Percentiles rank a stretch among this genome's conserved stretches.
Conservation (phyloP, 2,113 vertebrate genomes). For the Reinhardtius hippoglossoides region DNA sequence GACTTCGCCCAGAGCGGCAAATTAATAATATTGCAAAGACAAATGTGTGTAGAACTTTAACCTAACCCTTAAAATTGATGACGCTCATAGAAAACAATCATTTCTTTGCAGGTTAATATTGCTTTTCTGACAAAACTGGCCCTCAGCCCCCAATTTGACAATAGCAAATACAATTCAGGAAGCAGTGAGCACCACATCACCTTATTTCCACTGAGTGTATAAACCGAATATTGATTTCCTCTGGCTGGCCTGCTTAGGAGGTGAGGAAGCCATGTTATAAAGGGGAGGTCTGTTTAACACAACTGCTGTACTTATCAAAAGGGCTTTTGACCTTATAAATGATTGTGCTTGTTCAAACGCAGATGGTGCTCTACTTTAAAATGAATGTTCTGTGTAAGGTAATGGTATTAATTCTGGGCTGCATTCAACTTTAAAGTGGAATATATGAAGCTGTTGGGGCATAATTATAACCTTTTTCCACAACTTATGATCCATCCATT, state of each 20-base stretch:
- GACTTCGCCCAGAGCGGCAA: slow-evolving; percentile 65
- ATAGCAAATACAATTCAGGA: slow-evolving; percentile 53
- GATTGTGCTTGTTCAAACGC: slow-evolving; percentile 17
- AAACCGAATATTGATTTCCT: slow-evolving; percentile 64
- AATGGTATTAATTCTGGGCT: not conserved
- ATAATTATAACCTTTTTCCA: slow-evolving; percentile 25
- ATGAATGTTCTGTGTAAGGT: not conserved
- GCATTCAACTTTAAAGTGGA: slow-evolving; percentile 9
- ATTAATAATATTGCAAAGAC: slow-evolving; percentile 74
- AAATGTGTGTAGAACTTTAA: slow-evolving; percentile 71
- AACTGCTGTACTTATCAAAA: slow-evolving; percentile 31
- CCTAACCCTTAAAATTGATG: slow-evolving; percentile 60
- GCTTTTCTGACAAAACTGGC: slow-evolving; percentile 64
- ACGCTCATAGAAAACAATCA: slow-evolving; percentile 59
- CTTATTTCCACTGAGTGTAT: slow-evolving; percentile 61
- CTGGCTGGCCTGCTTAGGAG: slow-evolving; percentile 44
- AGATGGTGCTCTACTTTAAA: slow-evolving; percentile 6
- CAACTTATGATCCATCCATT: not conserved
- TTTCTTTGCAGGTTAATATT: slow-evolving; percentile 70
- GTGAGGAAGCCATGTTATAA: slow-evolving; percentile 38
- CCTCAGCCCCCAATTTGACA: slow-evolving; percentile 42
- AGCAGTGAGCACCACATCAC: slow-evolving; percentile 29
- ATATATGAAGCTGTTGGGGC: slow-evolving; percentile 3
- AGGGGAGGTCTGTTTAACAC: slow-evolving; percentile 45
- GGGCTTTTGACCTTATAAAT: slow-evolving; percentile 17